Base-by-base conservation (phyloP, 2,888 invertebrate genomes). In the Augiades crinisus region DNA sequence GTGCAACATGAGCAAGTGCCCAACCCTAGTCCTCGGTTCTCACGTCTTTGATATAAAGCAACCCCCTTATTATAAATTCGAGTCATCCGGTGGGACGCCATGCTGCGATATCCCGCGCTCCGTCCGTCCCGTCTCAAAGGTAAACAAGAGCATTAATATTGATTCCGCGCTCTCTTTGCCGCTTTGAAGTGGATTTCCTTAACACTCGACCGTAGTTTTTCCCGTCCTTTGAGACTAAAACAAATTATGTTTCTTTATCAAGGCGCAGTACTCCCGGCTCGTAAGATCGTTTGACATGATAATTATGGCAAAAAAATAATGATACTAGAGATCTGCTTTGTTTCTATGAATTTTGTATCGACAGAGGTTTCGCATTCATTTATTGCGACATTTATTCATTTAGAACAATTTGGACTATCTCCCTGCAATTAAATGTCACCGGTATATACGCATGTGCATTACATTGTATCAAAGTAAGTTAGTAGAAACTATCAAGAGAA, bases 101-200 rank as follows among this genome's bases (percentile, higher is more conserved):
- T 67, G 72, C 75, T 72, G 57, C 71, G 70, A 67, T 74, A 70
- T 70, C 73, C 68, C 78, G 67, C 68, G 63, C 65, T 65, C 63
- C 64, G 34, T 22, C 53, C 61, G 63, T 65, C 64, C 67, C 70
- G 67, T 70, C 76, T 83, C 83, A 86, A 86, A 84, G 78, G 81
- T 81, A 84, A 84, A 86, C 81, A 85, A 80, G 78, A 70, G 71
- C 79, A 84, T 88, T 82, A 88, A 86, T 86, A 87, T 86, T 86
- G 85, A 88, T 85, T 76, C 73, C 75, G 72, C 66, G 72, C 70
- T 74, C 76, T 74, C 85, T 81, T 80, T 81, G 81, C 78, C 72
- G 68, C 79, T 83, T 78, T 78, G 77, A 80, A 78, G 72, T 69
- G 64, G 69, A 77, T 78, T 76, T 80, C 78, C 76, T 75, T 72